Percentiles rank a stretch among this genome's conserved stretches.
phyloP scores from a whole-genome alignment of 1,140 invertebrate species.

The Archivesica marissinica region DNA sequence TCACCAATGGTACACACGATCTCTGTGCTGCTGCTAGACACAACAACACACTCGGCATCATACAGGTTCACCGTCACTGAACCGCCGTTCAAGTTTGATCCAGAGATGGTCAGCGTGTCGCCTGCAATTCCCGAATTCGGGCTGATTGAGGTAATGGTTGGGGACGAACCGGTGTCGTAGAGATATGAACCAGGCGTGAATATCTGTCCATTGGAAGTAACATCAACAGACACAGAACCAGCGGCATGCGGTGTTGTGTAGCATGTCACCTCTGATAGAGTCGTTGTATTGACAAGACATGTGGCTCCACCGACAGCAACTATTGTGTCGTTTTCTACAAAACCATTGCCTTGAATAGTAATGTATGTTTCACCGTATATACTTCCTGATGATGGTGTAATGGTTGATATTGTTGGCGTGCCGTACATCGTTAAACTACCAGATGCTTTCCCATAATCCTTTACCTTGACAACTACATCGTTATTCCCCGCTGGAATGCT shows the following conservation, averaged over 20 bases:
- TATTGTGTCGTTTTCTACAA: conserved; percentile 52
- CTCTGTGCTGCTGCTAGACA: conserved; percentile 25
- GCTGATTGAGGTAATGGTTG: conserved; percentile 62
- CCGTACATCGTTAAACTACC: conserved; percentile 9
- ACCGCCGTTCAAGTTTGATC: conserved; percentile 50
- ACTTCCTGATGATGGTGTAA: conserved; percentile 66
- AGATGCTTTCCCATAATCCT: conserved; percentile 54
- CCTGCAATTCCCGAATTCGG: conserved; percentile 62
- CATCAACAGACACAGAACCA: conserved; percentile 42
- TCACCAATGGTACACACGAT: conserved; percentile 66
- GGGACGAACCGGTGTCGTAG: conserved; percentile 59
- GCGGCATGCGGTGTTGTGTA: conserved; percentile 56
- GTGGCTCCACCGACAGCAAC: conserved; percentile 27
- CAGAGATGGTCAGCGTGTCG: conserved; percentile 65
- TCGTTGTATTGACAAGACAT: conserved; percentile 27
- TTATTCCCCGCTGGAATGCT: conserved; percentile 56
- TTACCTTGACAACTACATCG: conserved; percentile 59
- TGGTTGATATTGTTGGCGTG: conserved; percentile 42
- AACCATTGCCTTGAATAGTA: conserved; percentile 69
- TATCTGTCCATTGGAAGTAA: conserved; percentile 64
- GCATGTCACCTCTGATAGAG: conserved; percentile 62
- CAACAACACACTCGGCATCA: conserved; percentile 61
- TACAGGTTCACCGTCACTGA: conserved; percentile 60
- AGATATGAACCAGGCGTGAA: conserved; percentile 56
- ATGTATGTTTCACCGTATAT: conserved; percentile 68